Conservation (phyloP, 2,888 invertebrate genomes). For the Neelides folsomi region DNA sequence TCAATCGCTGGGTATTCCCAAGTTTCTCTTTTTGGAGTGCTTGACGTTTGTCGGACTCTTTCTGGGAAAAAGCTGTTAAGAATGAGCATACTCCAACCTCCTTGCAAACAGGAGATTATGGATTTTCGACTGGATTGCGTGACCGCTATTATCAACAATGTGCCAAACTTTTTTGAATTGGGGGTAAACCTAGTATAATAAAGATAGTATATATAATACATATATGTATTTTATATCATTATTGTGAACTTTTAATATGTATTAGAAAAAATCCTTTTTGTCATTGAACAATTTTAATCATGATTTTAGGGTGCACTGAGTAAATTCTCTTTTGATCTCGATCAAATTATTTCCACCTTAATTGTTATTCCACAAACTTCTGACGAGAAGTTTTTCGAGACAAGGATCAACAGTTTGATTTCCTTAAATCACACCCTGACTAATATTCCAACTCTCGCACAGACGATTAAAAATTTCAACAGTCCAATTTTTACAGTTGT, state of each 20-base stretch:
- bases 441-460: constrained; percentile 51
- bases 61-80: constrained; percentile 67
- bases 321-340: constrained; percentile 57
- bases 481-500: too few relatives aligned
- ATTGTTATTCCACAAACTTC: constrained; percentile 43
- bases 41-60: constrained; percentile 55
- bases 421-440: constrained; percentile 64
- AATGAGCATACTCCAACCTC: constrained; percentile 67
- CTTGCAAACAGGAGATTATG: constrained; percentile 53
- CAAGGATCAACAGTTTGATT: constrained; percentile 62
- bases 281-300: too few relatives aligned
- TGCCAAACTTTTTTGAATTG: constrained; percentile 49
- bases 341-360: constrained; percentile 55
- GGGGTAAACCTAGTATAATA: too few relatives aligned
- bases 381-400: constrained; percentile 49
- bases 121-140: constrained; percentile 58
- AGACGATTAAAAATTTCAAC: constrained; percentile 44
- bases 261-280: too few relatives aligned
- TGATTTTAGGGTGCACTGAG: constrained; percentile 49
- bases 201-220: too few relatives aligned
- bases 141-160: constrained; percentile 57
- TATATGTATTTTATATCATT: constrained; percentile 2
- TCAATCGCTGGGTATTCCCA: constrained; percentile 36
- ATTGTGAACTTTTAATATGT: not conserved
- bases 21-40: constrained; percentile 49